Percentiles rank a stretch among this genome's conserved stretches.
Evolutionary conservation across 64 coral and sea anemone genomes (phyloP).

Genomic region (Montipora foliosa): DNA sequence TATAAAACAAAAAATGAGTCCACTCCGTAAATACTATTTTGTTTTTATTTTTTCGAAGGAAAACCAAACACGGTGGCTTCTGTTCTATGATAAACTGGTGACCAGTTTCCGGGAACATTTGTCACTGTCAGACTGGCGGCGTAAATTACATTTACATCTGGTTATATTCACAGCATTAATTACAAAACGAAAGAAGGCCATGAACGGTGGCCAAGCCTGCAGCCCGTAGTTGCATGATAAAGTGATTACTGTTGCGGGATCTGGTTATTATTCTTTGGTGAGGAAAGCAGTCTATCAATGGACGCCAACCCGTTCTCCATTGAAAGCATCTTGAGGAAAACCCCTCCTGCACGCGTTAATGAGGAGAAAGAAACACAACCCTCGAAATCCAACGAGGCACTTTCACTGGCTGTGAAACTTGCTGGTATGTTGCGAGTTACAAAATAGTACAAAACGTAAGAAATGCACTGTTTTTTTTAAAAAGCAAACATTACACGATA

Average conservation of each 20-base stretch:
- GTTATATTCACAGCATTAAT: neutral
- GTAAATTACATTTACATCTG: slow-evolving; percentile 55
- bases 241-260: neutral
- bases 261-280: neutral
- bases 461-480: neutral
- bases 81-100: neutral
- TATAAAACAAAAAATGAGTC: neutral
- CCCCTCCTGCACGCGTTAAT: neutral
- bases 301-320: slow-evolving; percentile 75
- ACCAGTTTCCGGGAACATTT: slow-evolving; percentile 50
- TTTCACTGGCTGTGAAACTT: slow-evolving; percentile 70
- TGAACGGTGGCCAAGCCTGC: neutral
- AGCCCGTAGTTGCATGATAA: neutral
- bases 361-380: slow-evolving; percentile 40
- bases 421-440: slow-evolving; percentile 53
- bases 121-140: slow-evolving; percentile 17
- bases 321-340: slow-evolving; percentile 69
- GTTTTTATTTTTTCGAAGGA: slow-evolving; percentile 19
- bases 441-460: neutral
- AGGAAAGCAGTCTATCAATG: neutral
- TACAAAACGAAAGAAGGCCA: neutral
- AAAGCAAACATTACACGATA: neutral
- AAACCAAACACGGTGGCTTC: slow-evolving; percentile 26
- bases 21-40: neutral
- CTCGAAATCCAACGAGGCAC: slow-evolving; percentile 50